phyloP scores from a whole-genome alignment of 2,888 invertebrate genomes.

The Punctoribates punctum region DNA sequence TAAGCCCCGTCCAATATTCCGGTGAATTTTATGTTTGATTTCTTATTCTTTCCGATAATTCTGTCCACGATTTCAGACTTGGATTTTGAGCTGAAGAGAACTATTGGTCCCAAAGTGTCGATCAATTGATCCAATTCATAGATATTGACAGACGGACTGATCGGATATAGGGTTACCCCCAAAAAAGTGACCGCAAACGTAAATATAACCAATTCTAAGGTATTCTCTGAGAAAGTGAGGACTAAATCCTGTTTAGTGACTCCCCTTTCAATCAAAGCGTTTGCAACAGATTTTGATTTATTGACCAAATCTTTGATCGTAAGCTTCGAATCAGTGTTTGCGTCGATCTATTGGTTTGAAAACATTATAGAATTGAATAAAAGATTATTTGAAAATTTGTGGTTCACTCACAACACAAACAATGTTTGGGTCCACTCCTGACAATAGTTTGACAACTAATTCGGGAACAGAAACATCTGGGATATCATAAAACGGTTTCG shows the following conservation, averaged over 20 bases:
- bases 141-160: neutral
- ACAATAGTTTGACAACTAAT: too few relatives aligned
- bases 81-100: neutral
- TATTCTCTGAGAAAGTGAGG: slow-evolving; percentile 11
- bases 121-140: neutral
- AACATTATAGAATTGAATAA: too few relatives aligned
- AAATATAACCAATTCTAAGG: neutral
- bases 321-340: neutral
- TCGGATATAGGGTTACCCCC: neutral
- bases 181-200: neutral
- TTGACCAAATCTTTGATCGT: neutral
- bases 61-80: neutral
- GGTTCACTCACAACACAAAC: too few relatives aligned
- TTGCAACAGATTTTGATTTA: neutral
- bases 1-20: neutral
- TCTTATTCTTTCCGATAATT: neutral
- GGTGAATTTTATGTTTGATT: neutral
- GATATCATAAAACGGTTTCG: neutral
- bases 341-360: slow-evolving; percentile 11
- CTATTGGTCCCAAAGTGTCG: neutral
- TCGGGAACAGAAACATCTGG: too few relatives aligned
- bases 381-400: too few relatives aligned
- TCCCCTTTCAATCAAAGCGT: slow-evolving; percentile 11
- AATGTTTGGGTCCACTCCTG: too few relatives aligned
- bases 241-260: slow-evolving; percentile 29